Evolutionary conservation across 2,113 vertebrate species (phyloP).

Genomic region (Hyaena hyaena): DNA sequence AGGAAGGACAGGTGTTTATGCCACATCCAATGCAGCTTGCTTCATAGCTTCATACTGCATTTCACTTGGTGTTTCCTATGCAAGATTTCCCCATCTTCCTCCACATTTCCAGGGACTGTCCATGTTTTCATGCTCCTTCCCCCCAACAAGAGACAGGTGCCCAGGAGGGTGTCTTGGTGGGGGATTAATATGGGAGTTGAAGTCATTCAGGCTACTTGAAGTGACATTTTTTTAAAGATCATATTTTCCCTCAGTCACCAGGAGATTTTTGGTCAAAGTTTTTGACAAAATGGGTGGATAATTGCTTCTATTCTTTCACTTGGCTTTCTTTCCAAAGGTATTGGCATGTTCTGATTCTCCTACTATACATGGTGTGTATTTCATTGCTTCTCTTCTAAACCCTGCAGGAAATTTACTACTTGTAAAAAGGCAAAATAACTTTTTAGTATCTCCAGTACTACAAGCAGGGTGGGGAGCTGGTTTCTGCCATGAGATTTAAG

Average conservation of each 20-base stretch:
- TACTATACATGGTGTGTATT: background rate
- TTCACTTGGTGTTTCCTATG: background rate
- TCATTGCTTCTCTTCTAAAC: conserved; percentile 53
- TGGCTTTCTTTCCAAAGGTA: conserved; percentile 40
- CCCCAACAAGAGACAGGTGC: background rate
- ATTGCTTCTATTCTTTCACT: conserved; percentile 64
- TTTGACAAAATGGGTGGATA: conserved; percentile 53
- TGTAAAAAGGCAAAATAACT: conserved; percentile 20
- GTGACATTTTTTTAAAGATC: background rate
- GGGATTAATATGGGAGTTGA: background rate
- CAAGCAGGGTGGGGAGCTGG: background rate
- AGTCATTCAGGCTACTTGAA: conserved; percentile 5
- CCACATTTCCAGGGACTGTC: background rate
- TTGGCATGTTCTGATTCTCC: background rate
- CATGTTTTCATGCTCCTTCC: background rate
- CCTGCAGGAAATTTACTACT: conserved; percentile 55
- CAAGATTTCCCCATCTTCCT: background rate
- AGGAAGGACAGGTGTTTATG: background rate
- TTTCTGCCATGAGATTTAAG: background rate
- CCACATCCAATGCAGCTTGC: background rate
- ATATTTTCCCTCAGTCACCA: conserved; percentile 36
- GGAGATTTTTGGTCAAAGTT: conserved; percentile 13
- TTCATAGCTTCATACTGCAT: background rate
- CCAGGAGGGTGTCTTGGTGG: background rate
- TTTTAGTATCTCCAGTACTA: background rate